Conservation (phyloP, 2,888 invertebrate genomes). For the Philopedon plagiatum region DNA sequence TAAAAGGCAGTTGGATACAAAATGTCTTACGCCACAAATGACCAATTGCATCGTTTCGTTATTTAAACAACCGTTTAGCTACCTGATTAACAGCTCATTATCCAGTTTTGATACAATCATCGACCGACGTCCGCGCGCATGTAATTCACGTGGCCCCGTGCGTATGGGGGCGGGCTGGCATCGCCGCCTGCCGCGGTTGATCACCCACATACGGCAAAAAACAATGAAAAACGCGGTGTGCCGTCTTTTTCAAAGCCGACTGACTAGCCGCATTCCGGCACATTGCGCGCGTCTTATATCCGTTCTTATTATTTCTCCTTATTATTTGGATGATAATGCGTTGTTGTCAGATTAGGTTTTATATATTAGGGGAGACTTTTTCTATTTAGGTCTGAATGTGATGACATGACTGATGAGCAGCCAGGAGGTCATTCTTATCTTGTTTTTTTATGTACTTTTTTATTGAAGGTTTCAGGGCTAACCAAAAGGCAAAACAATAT, state of each 20-base stretch:
- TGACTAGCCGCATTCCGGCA: constrained; percentile 17
- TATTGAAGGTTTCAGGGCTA: too few species aligned
- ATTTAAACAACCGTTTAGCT: constrained; percentile 16
- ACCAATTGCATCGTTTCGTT: not conserved
- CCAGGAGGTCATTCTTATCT: too few species aligned
- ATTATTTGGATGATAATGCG: not conserved
- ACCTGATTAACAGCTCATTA: constrained; percentile 18
- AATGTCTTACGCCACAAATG: not conserved
- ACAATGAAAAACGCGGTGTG: constrained; percentile 14
- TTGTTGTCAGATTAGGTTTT: not conserved
- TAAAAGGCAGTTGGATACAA: too few species aligned
- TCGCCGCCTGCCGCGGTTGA: constrained; percentile 6
- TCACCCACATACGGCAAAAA: constrained; percentile 21
- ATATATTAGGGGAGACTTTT: too few species aligned
- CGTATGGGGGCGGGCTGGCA: constrained; percentile 22
- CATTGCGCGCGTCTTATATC: constrained; percentile 5
- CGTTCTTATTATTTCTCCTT: not conserved
- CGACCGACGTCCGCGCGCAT: constrained; percentile 38
- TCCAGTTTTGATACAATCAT: constrained; percentile 26
- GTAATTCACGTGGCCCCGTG: constrained; percentile 34
- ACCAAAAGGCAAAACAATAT: too few species aligned
- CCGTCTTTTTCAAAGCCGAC: constrained; percentile 7
- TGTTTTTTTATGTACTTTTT: too few species aligned
- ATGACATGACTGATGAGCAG: too few species aligned
- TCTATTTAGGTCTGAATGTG: too few species aligned